Base-by-base conservation (phyloP, 1,140 invertebrate genomes). In the Drosophila pectinifera region DNA sequence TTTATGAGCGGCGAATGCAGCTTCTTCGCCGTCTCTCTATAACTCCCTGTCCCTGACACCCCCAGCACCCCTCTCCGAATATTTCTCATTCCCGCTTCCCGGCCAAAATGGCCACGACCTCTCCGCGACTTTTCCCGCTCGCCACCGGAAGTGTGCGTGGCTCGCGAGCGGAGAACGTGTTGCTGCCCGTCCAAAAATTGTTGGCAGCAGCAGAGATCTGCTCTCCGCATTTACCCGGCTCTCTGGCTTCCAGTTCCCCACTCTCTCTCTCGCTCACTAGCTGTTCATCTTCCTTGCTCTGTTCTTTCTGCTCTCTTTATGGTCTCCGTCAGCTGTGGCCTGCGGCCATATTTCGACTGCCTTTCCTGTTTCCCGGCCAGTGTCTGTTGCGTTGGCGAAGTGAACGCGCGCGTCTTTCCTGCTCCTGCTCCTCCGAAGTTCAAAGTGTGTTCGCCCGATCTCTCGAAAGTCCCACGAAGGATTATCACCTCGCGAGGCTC, bases 371-470 rank as follows among this genome's bases (percentile, higher is more conserved):
- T 42, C 76, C 77, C 68, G 77, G 77, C 73, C 84, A 89, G 84
- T 89, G 85, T 89, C 80, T 89, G 81, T 89, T 89, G 46, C 73
- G 84, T 89, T 89, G 84, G 84, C 84, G 45, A 89, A 82, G 77
- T 83, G 80, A 89, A 84, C 84, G 84, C 73, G 82, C 83, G 73
- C 81, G 77, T 62, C 64, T 73, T 73, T 80, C 48, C 67, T 69
- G 73, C 51, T 85, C 73, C 79, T 61, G 31, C 55, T 72, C 38
- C 48, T 61, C 39, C 26, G 20, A 70, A 36, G 43, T 67, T 63
- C 61, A 41, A 22, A 38, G 46, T 61, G 34, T 53, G 45, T 58
- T 34, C 34, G 63, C 41, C 62, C 73, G 45, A 75, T 75, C 72
- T 67, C 51, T 59, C 39, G 20, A 62, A 64, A 43, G 36, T 43